Conservation (phyloP, 2,113 vertebrate species). For the Ameiurus melas region DNA sequence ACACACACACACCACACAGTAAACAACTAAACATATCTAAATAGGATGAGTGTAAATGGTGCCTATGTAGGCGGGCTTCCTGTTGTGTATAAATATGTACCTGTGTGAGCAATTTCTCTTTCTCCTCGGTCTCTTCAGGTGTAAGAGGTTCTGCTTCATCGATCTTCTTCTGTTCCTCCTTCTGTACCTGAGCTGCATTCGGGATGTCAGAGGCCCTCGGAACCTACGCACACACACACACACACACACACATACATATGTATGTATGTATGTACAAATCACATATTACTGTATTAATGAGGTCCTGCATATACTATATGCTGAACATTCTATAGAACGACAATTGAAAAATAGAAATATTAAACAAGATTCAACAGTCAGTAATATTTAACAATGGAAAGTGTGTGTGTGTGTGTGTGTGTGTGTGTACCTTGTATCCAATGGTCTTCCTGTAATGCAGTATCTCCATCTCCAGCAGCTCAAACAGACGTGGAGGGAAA, state of each 20-base stretch:
- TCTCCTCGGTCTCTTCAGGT: conserved; percentile 83
- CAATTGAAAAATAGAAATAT: too few relatives aligned
- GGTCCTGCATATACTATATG: neutral
- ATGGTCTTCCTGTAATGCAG: conserved; percentile 87
- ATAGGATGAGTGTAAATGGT: too few relatives aligned
- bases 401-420: neutral
- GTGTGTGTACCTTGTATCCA: conserved; percentile 79
- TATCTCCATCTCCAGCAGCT: conserved; percentile 88
- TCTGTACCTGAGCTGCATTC: conserved; percentile 81
- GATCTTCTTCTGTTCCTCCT: conserved; percentile 86
- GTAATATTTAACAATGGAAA: neutral
- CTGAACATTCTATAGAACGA: too few relatives aligned
- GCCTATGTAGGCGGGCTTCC: too few relatives aligned
- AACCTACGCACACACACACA: conserved; percentile 66
- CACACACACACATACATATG: neutral
- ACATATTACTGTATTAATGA: neutral
- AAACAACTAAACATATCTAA: too few relatives aligned
- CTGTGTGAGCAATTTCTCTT: conserved; percentile 85
- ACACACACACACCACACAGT: neutral
- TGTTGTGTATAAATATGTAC: conserved; percentile 57
- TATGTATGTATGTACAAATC: neutral
- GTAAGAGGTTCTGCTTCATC: conserved; percentile 83
- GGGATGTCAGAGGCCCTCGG: conserved; percentile 83
- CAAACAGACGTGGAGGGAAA: conserved; percentile 86
- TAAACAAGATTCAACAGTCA: neutral